phyloP scores from a whole-genome alignment of 1,140 invertebrate genomes.

The Parasteatoda tepidariorum region DNA sequence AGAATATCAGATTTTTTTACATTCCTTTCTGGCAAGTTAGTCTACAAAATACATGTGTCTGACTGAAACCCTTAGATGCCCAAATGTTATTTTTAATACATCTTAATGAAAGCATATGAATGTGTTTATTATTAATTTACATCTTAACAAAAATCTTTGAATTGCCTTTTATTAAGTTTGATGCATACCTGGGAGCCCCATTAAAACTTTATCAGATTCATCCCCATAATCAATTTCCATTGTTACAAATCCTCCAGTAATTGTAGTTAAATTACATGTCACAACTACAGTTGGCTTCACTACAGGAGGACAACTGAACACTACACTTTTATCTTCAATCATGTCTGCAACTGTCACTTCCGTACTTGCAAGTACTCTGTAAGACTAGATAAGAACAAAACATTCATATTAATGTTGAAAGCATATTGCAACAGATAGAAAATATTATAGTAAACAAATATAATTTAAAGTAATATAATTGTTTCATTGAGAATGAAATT shows the following conservation, averaged over 20 bases:
- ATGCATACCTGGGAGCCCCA: constrained; percentile 60
- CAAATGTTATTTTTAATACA: too few species aligned
- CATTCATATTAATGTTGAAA: too few species aligned
- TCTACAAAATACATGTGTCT: too few species aligned
- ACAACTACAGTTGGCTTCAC: constrained; percentile 63
- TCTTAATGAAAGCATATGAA: too few species aligned
- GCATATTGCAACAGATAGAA: too few species aligned
- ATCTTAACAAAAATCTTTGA: not conserved
- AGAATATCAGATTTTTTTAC: too few species aligned
- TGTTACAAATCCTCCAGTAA: constrained; percentile 58
- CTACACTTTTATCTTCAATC: constrained; percentile 56
- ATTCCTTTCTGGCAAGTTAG: too few species aligned
- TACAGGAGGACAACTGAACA: constrained; percentile 61
- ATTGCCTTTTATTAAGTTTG: not conserved
- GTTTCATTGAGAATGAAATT: too few species aligned
- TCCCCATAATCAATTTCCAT: constrained; percentile 62
- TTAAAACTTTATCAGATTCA: constrained; percentile 39
- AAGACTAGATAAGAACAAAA: constrained; percentile 20
- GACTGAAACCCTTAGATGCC: too few species aligned
- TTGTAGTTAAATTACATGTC: constrained; percentile 60
- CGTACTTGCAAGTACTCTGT: constrained; percentile 53
- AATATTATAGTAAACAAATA: too few species aligned
- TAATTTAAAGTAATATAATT: too few species aligned
- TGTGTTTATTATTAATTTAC: too few species aligned
- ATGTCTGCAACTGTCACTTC: constrained; percentile 54